Conservation (phyloP, 2,797 vertebrate genomes). For the Ficedula albicollis region DNA sequence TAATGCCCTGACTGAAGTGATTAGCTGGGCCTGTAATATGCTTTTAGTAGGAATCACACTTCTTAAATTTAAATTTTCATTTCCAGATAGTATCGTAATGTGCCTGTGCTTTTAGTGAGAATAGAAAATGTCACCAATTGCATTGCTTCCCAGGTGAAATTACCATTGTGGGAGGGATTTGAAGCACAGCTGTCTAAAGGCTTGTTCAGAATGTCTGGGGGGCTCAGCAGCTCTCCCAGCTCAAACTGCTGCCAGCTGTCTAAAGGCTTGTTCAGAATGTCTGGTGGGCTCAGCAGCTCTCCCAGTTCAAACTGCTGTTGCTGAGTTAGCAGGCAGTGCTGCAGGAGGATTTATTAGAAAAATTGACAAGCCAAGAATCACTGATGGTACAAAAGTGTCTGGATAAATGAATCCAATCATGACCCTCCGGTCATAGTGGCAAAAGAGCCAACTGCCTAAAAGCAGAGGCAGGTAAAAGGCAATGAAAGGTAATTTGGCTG, state of each 20-base stretch:
- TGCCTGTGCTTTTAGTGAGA: not conserved
- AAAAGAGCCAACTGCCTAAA: not conserved
- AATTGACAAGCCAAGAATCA: not conserved
- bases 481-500: not conserved
- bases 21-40: not conserved
- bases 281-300: not conserved
- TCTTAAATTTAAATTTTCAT: conserved; percentile 8
- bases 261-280: not conserved
- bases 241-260: not conserved
- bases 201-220: not conserved
- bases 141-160: not conserved
- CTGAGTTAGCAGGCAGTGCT: not conserved
- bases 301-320: not conserved
- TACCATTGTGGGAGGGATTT: not conserved
- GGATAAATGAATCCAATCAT: not conserved
- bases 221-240: not conserved
- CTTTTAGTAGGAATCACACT: not conserved
- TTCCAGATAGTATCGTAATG: not conserved
- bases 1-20: not conserved
- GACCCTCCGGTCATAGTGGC: not conserved
- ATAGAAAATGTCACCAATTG: not conserved
- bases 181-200: not conserved
- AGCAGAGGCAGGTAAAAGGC: not conserved
- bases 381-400: not conserved
- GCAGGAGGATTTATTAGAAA: not conserved